phyloP scores from a whole-genome alignment of 1,140 invertebrate genomes.

The Portunus trituberculatus region DNA sequence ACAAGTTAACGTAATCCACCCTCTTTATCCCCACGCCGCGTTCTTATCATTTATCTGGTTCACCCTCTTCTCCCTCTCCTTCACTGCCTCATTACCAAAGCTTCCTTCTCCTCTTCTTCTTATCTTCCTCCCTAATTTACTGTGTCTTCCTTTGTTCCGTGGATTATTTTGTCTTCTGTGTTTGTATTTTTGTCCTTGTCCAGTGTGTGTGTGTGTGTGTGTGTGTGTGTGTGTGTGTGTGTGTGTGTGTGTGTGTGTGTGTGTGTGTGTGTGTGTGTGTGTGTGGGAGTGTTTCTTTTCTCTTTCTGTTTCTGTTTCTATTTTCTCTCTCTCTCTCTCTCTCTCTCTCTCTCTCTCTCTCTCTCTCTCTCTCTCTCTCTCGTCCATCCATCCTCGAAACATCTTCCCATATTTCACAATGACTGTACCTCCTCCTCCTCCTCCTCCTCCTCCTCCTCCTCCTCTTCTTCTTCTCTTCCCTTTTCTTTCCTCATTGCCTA shows the following conservation, averaged over 20 bases:
- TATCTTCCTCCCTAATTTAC: conserved; percentile 21
- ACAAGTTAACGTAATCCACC: too few species aligned
- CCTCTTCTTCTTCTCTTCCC: background rate
- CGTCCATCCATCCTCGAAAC: background rate
- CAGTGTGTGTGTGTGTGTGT: too few species aligned
- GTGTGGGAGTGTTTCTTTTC: too few species aligned
- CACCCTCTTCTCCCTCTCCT: background rate
- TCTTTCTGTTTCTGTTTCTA: too few species aligned
- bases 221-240: too few species aligned
- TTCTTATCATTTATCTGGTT: background rate
- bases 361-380: conserved; percentile 24
- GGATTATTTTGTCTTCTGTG: too few species aligned
- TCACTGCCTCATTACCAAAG: background rate
- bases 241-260: too few species aligned
- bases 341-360: background rate
- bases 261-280: too few species aligned
- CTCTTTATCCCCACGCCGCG: too few species aligned
- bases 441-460: background rate
- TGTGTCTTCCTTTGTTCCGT: too few species aligned
- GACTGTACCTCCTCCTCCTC: background rate
- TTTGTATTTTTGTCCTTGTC: too few species aligned
- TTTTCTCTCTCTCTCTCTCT: background rate
- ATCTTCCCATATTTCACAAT: background rate
- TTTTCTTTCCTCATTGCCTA: background rate
- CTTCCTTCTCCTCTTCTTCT: background rate